Conservation (phyloP, 1,140 invertebrate species). For the Maconellicoccus hirsutus region DNA sequence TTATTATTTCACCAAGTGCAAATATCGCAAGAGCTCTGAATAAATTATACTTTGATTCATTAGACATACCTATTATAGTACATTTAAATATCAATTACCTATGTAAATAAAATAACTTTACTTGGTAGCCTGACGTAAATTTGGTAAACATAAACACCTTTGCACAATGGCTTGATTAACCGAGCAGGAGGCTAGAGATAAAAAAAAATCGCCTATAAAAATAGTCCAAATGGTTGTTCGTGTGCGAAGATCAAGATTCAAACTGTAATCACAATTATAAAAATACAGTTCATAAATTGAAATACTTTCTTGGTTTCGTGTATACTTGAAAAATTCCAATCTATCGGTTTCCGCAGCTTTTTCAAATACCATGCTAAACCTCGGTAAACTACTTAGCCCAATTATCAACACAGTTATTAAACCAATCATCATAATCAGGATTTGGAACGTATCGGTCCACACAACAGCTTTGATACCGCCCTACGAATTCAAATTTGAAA, state of each 20-base stretch:
- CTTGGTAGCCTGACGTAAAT: slow-evolving; percentile 53
- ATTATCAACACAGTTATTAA: slow-evolving; percentile 53
- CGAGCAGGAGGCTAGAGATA: slow-evolving; percentile 65
- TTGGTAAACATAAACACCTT: slow-evolving; percentile 60
- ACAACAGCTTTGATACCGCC: slow-evolving; percentile 78
- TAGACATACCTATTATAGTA: neutral
- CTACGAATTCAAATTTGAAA: slow-evolving; percentile 40
- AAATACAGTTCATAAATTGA: neutral
- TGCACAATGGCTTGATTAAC: slow-evolving; percentile 79
- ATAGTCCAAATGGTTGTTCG: slow-evolving; percentile 75
- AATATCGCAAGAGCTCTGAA: slow-evolving; percentile 36
- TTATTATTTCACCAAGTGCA: slow-evolving; percentile 34
- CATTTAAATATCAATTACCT: neutral
- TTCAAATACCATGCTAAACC: slow-evolving; percentile 48
- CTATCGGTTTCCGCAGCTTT: slow-evolving; percentile 41
- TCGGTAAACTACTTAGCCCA: slow-evolving; percentile 52
- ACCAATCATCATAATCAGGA: slow-evolving; percentile 59
- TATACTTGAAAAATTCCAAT: slow-evolving; percentile 52
- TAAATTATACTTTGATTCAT: too few species aligned
- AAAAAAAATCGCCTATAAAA: slow-evolving; percentile 65
- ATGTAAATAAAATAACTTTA: slow-evolving; percentile 33
- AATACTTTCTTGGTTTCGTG: too few species aligned
- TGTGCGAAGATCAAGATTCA: slow-evolving; percentile 58
- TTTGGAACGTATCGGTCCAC: slow-evolving; percentile 77
- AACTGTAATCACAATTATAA: slow-evolving; percentile 41